phyloP scores from a whole-genome alignment of 2,113 vertebrate species.

The Pterocles burchelli region DNA sequence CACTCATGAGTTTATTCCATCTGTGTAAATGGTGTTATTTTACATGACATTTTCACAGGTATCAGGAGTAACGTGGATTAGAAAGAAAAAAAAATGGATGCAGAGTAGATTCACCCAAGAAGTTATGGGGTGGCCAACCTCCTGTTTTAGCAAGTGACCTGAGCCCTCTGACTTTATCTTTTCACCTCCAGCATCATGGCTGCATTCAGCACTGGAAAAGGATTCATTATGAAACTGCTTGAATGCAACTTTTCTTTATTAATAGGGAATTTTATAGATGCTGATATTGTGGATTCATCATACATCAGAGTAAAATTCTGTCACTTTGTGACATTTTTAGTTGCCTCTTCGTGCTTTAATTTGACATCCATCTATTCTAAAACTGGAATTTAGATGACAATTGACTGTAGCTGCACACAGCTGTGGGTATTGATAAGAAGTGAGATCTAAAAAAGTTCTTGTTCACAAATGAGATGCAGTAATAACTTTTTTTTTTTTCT shows the following conservation, averaged over 20 bases:
- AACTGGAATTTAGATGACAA: background rate
- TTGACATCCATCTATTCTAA: background rate
- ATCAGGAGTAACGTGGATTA: background rate
- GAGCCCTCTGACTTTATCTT: background rate
- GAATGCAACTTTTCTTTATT: constrained; percentile 1
- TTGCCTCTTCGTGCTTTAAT: constrained; percentile 20
- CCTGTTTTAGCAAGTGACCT: background rate
- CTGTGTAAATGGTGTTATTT: background rate
- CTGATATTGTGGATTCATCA: background rate
- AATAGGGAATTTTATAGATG: background rate
- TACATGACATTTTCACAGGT: background rate
- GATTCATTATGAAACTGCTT: constrained; percentile 1
- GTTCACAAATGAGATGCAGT: background rate
- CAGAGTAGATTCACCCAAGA: background rate
- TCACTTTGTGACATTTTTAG: constrained; percentile 1
- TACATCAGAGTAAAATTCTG: constrained; percentile 5
- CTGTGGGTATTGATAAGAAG: background rate
- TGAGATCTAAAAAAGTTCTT: background rate
- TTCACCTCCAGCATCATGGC: background rate
- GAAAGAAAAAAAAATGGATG: background rate
- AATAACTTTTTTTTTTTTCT: background rate
- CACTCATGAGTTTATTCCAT: background rate
- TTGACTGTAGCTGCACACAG: background rate
- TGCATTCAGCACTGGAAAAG: constrained; percentile 21
- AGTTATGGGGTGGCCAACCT: background rate